phyloP scores from a whole-genome alignment of 2,888 invertebrate genomes.

The Standfussiana lucernea region DNA sequence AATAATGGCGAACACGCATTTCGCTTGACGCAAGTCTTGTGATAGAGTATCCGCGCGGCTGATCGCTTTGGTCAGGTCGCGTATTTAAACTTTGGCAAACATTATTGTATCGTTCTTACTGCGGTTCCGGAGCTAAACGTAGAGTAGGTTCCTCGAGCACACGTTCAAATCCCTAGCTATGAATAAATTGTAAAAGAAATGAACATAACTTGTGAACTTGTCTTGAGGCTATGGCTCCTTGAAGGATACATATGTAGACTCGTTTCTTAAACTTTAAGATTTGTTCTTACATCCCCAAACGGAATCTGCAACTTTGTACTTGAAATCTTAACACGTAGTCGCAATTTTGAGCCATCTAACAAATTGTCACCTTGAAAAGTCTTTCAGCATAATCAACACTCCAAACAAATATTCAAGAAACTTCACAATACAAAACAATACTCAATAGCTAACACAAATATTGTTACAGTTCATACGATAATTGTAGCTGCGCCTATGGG shows the following conservation, averaged over 20 bases:
- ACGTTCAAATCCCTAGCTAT: slow-evolving; percentile 33
- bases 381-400: slow-evolving; percentile 6
- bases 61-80: neutral
- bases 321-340: neutral
- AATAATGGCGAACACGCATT: neutral
- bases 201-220: slow-evolving; percentile 12
- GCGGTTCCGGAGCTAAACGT: neutral
- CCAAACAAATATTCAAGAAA: slow-evolving; percentile 15
- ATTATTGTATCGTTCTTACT: neutral
- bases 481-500: slow-evolving; percentile 25
- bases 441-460: slow-evolving; percentile 49
- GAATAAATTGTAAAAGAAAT: slow-evolving; percentile 36
- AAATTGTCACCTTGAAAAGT: neutral
- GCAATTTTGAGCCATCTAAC: neutral
- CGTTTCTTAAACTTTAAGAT: neutral
- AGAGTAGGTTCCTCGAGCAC: neutral
- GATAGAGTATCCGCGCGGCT: neutral
- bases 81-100: neutral
- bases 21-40: neutral
- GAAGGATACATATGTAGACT: neutral
- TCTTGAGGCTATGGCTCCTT: neutral
- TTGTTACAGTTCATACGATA: slow-evolving; percentile 46
- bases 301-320: neutral
- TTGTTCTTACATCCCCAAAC: neutral
- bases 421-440: slow-evolving; percentile 8